Conservation (phyloP, 1,140 invertebrate species). For the Dysdera silvatica region DNA sequence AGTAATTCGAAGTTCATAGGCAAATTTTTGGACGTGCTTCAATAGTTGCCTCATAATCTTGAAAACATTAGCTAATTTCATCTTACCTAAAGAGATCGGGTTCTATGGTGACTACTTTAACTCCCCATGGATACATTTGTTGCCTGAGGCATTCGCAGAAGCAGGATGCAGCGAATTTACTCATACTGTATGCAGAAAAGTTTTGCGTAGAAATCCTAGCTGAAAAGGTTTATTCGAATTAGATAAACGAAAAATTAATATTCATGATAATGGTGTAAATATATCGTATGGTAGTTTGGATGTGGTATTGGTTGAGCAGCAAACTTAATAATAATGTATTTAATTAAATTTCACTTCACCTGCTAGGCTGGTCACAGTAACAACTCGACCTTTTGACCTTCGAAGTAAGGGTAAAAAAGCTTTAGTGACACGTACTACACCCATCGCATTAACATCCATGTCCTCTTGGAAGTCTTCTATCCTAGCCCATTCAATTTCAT, state of each 20-base stretch:
- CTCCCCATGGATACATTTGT: constrained; percentile 21
- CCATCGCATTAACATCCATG: constrained; percentile 59
- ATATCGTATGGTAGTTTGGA: too few species aligned
- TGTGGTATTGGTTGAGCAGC: too few species aligned
- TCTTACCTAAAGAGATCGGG: constrained; percentile 17
- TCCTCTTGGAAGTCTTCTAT: constrained; percentile 34
- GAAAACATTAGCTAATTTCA: too few species aligned
- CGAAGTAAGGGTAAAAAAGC: constrained; percentile 70
- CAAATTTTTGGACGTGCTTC: too few species aligned
- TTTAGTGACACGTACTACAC: constrained; percentile 47
- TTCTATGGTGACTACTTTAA: constrained; percentile 22
- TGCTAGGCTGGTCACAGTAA: constrained; percentile 51
- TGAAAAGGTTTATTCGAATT: too few species aligned
- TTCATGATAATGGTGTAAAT: too few species aligned
- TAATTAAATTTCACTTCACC: too few species aligned
- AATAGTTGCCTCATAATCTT: too few species aligned
- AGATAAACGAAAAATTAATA: too few species aligned
- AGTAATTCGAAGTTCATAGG: too few species aligned
- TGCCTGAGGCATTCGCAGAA: constrained; percentile 25
- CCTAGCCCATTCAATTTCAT: constrained; percentile 49
- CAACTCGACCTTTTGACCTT: constrained; percentile 53
- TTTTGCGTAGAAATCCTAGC: background rate
- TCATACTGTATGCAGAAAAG: constrained; percentile 17
- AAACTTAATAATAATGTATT: too few species aligned
- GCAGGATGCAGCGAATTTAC: constrained; percentile 22